A percentile compares a stretch with the other conserved stretches of the same genome.
These are phyloP conservation scores for Elysia chlorotica DNA, from an alignment of 1,140 invertebrate species.

Conservation along the genomic window DNA sequence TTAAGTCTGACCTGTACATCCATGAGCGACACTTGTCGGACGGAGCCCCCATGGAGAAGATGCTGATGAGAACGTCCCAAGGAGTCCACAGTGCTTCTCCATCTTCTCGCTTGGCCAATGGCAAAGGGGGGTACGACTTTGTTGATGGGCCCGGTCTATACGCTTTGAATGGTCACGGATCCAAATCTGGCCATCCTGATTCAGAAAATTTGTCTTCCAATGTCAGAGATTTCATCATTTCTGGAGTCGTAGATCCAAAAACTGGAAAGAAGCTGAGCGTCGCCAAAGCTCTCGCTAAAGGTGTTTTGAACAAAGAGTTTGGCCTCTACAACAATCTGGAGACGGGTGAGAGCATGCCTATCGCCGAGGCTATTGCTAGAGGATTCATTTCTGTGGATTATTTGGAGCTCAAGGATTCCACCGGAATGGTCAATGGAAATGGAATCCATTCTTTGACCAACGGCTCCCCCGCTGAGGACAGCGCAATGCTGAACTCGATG, in stretches of 20 bases:
- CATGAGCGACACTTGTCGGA: slow-evolving; percentile 47
- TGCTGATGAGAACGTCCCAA: too few species aligned
- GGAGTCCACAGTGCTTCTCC: too few species aligned
- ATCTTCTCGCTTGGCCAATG: too few species aligned
- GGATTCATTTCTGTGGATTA: slow-evolving; percentile 69
- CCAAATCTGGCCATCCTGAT: too few species aligned
- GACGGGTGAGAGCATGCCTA: slow-evolving; percentile 74
- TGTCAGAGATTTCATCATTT: slow-evolving; percentile 48
- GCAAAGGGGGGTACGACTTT: too few species aligned
- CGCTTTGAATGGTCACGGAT: too few species aligned
- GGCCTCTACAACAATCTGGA: slow-evolving; percentile 74
- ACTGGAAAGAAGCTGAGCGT: slow-evolving; percentile 79
- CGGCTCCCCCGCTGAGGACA: background rate
- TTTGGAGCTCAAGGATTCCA: slow-evolving; percentile 33
- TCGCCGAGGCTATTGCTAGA: slow-evolving; percentile 82
- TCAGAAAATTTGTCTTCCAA: slow-evolving; percentile 31
- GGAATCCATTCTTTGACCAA: too few species aligned
- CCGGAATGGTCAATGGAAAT: slow-evolving; percentile 32
- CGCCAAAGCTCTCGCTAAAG: slow-evolving; percentile 81
- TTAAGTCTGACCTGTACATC: slow-evolving; percentile 50
- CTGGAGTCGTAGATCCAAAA: slow-evolving; percentile 79
- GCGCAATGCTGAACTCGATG: slow-evolving; percentile 33
- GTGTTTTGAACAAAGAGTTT: slow-evolving; percentile 78
- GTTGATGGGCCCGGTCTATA: too few species aligned
- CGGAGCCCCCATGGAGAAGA: slow-evolving; percentile 17